Percentiles rank a stretch among this genome's conserved stretches.
Evolutionary conservation across 2,888 invertebrate genomes (phyloP).

Genomic region (Tanytarsus gracilentus): DNA sequence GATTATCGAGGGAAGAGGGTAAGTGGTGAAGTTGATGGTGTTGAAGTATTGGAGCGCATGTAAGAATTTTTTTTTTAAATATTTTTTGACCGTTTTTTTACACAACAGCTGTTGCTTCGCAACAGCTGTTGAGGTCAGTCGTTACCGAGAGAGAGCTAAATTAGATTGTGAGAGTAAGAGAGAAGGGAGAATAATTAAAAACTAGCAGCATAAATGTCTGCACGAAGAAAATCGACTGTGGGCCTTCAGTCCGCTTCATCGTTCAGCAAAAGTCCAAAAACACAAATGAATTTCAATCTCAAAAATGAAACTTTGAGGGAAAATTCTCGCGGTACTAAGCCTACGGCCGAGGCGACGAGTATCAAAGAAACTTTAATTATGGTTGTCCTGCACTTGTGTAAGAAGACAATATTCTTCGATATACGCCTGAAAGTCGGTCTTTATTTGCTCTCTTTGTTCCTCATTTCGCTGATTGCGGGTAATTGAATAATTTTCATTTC

Average conservation of each 20-base stretch:
- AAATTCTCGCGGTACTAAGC: slow-evolving; percentile 62
- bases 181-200: too few relatives aligned
- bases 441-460: slow-evolving; percentile 72
- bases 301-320: slow-evolving; percentile 42
- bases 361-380: slow-evolving; percentile 70
- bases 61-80: not conserved
- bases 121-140: too few relatives aligned
- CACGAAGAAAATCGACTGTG: slow-evolving; percentile 42
- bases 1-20: too few relatives aligned
- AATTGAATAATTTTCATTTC: not conserved
- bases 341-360: slow-evolving; percentile 74
- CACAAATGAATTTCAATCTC: slow-evolving; percentile 52
- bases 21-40: too few relatives aligned
- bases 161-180: too few relatives aligned
- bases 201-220: slow-evolving; percentile 40
- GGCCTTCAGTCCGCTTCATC: slow-evolving; percentile 32
- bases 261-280: slow-evolving; percentile 32
- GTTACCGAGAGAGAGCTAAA: too few relatives aligned
- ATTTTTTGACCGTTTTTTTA: not conserved
- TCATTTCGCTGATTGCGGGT: slow-evolving; percentile 63
- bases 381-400: slow-evolving; percentile 78
- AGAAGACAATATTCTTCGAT: slow-evolving; percentile 78
- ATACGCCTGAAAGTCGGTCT: slow-evolving; percentile 75
- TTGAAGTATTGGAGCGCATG: too few relatives aligned
- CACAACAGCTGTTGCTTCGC: too few relatives aligned